Evolutionary conservation across 2,888 invertebrate species (phyloP).

Genomic region (Ophion ventricosus): DNA sequence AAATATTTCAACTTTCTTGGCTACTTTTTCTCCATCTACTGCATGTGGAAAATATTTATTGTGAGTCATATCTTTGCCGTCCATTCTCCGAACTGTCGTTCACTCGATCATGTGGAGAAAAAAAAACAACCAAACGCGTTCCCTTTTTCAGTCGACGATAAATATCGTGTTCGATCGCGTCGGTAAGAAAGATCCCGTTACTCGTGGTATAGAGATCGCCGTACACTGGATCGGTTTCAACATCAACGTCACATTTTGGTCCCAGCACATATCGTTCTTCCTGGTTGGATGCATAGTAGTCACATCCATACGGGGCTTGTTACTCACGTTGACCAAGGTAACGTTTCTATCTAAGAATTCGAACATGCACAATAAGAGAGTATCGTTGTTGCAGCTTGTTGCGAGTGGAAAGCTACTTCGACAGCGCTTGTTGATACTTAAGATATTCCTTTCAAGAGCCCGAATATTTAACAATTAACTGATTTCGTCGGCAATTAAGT

Average conservation of each 20-base stretch:
- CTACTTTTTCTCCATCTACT: constrained; percentile 99
- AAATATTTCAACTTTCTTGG: constrained; percentile 99
- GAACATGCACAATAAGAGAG: too few relatives aligned
- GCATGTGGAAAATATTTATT: constrained; percentile 99
- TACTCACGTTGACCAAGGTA: constrained; percentile 98
- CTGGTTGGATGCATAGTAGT: constrained; percentile 98
- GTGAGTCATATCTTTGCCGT: constrained; percentile 86
- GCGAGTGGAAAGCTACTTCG: too few relatives aligned
- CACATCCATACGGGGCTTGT: constrained; percentile 97
- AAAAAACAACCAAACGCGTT: not conserved
- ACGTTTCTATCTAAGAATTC: constrained; percentile 33
- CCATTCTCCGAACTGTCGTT: not conserved
- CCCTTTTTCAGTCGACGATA: constrained; percentile 92
- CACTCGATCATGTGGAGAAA: not conserved
- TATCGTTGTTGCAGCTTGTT: too few relatives aligned
- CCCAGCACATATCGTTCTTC: constrained; percentile 98
- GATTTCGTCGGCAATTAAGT: too few relatives aligned
- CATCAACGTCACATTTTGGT: constrained; percentile 99
- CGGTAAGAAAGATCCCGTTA: constrained; percentile 99
- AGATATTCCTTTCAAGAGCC: too few relatives aligned
- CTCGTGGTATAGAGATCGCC: constrained; percentile 97
- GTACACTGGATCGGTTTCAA: constrained; percentile 98
- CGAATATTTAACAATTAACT: too few relatives aligned
- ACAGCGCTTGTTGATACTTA: too few relatives aligned
- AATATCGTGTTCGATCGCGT: constrained; percentile 99